Conservation (phyloP, 2,797 vertebrate genomes). For the Malacoctenus gilli region DNA sequence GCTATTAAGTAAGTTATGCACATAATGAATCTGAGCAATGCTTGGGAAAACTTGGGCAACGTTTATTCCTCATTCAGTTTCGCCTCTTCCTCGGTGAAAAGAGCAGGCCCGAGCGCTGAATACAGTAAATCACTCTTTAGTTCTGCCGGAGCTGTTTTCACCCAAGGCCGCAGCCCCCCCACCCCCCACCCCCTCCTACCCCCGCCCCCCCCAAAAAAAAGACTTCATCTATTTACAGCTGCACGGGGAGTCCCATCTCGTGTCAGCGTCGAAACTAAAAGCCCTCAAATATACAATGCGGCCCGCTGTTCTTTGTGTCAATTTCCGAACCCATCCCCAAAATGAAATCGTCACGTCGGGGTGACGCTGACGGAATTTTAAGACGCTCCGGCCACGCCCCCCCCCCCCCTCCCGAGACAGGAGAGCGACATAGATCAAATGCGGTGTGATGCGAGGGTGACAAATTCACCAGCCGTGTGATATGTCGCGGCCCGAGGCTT, state of each 20-base stretch:
- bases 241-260: slow-evolving; percentile 51
- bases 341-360: slow-evolving; percentile 28
- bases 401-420: too few species aligned
- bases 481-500: slow-evolving; percentile 56
- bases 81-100: slow-evolving; percentile 69
- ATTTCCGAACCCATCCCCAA: slow-evolving; percentile 31
- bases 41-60: slow-evolving; percentile 79
- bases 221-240: slow-evolving; percentile 67
- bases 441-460: slow-evolving; percentile 67
- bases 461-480: slow-evolving; percentile 75
- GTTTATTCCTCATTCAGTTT: slow-evolving; percentile 75
- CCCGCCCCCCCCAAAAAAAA: too few species aligned
- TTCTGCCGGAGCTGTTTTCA: slow-evolving; percentile 70
- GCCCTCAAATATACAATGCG: slow-evolving; percentile 56
- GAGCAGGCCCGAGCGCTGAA: slow-evolving; percentile 71
- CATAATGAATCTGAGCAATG: slow-evolving; percentile 82
- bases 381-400: too few species aligned
- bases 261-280: slow-evolving; percentile 61
- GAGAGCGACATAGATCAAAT: slow-evolving; percentile 55
- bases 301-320: slow-evolving; percentile 46
- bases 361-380: slow-evolving; percentile 36
- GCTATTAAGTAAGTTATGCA: slow-evolving; percentile 83
- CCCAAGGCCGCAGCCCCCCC: slow-evolving; percentile 53
- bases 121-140: slow-evolving; percentile 80
- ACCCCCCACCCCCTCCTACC: too few species aligned